Conservation (phyloP, 2,888 invertebrate species). For the Lepidochitona cinerea region DNA sequence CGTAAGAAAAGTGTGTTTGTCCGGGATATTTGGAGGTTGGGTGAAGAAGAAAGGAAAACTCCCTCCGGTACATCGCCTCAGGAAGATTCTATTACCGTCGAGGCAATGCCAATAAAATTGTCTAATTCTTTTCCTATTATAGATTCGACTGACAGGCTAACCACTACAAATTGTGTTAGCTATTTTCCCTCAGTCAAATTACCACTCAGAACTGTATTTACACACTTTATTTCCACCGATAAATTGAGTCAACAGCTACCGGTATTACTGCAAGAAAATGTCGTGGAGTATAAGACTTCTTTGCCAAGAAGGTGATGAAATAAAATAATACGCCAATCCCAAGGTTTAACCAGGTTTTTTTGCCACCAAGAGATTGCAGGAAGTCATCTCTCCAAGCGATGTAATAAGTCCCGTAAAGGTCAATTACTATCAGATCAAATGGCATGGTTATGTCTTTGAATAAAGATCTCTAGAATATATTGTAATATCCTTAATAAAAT, state of each 20-base stretch:
- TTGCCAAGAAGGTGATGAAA: not conserved
- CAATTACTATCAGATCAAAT: too few relatives aligned
- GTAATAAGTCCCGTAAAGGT: not conserved
- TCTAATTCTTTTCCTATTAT: conserved; percentile 11
- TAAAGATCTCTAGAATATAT: too few relatives aligned
- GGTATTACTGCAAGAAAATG: not conserved
- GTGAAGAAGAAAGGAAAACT: conserved; percentile 5
- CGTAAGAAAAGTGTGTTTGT: conserved; percentile 11
- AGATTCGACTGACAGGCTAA: conserved; percentile 8
- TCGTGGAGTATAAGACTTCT: too few relatives aligned
- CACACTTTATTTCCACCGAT: conserved; percentile 11
- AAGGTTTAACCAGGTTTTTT: not conserved
- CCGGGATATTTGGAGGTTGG: not conserved
- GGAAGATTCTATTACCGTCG: not conserved
- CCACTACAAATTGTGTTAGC: conserved; percentile 9
- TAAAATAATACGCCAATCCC: not conserved
- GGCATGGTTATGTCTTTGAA: too few relatives aligned
- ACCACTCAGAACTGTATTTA: conserved; percentile 6
- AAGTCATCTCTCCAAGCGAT: not conserved
- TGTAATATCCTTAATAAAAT: too few relatives aligned
- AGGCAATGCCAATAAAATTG: conserved; percentile 3
- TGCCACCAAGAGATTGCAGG: not conserved
- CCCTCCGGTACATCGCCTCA: not conserved
- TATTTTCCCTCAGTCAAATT: conserved; percentile 11
- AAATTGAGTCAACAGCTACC: conserved; percentile 8